These are phyloP conservation scores for Callosobruchus maculatus DNA, from an alignment of 2,888 invertebrate species.

Conservation along the genomic window DNA sequence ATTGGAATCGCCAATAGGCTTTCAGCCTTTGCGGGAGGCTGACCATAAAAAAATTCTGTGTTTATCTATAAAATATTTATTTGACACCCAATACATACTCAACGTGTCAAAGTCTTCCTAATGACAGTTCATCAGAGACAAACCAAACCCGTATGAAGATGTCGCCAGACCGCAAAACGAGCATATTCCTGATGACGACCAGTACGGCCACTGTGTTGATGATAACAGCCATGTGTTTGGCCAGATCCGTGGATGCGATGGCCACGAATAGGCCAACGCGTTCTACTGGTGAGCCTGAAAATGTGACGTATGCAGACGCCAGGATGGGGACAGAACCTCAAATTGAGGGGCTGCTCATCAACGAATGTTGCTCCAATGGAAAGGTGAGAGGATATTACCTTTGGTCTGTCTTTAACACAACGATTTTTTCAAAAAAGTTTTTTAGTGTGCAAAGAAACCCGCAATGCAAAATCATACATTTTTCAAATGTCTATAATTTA, in stretches of 20 bases:
- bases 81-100: neutral
- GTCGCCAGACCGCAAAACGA: neutral
- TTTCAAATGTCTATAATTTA: too few relatives aligned
- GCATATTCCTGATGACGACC: neutral
- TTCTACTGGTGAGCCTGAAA: neutral
- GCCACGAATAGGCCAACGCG: neutral
- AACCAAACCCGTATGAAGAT: neutral
- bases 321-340: neutral
- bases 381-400: neutral
- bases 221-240: neutral
- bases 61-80: too few relatives aligned
- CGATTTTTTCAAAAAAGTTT: too few relatives aligned
- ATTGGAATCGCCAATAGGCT: too few relatives aligned
- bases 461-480: too few relatives aligned
- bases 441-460: too few relatives aligned
- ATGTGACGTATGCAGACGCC: neutral
- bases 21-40: too few relatives aligned
- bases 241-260: neutral
- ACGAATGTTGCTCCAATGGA: neutral
- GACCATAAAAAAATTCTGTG: too few relatives aligned
- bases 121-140: neutral
- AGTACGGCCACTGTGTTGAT: neutral
- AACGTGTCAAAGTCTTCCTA: neutral
- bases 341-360: neutral
- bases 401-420: neutral